phyloP scores from a whole-genome alignment of 1,140 invertebrate species.

The Drosophila leontia region DNA sequence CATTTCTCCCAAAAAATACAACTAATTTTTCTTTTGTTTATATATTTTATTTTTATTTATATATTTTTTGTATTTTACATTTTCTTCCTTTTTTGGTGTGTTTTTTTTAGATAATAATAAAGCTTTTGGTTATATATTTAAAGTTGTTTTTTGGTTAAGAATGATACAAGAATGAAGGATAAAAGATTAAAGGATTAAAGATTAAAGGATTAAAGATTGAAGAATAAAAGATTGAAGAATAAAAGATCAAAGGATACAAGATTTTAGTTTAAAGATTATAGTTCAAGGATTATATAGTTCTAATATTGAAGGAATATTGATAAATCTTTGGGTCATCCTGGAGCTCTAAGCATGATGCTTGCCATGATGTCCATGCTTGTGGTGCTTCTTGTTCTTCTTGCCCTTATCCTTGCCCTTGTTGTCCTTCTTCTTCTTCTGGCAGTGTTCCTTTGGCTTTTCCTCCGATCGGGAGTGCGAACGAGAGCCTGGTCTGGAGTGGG shows the following conservation, averaged over 20 bases:
- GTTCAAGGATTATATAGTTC: background rate
- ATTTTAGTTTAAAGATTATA: no score
- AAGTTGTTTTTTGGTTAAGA: background rate
- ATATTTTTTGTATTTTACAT: background rate
- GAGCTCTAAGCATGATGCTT: conserved; percentile 4
- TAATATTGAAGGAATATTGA: conserved; percentile 9
- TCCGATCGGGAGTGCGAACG: conserved; percentile 9
- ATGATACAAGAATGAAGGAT: no score
- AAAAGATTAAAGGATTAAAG: background rate
- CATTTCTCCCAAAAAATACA: background rate
- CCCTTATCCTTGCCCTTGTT: conserved; percentile 13
- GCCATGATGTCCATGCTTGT: background rate
- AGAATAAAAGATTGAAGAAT: no score
- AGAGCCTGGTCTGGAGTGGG: conserved; percentile 12
- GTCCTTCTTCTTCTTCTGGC: conserved; percentile 3
- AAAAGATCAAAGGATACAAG: no score
- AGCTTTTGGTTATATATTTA: background rate
- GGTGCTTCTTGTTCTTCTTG: conserved; percentile 3
- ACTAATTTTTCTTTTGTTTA: background rate
- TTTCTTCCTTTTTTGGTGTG: conserved; percentile 1
- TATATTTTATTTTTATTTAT: conserved; percentile 4
- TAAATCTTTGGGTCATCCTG: no score
- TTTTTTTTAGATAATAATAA: conserved; percentile 15
- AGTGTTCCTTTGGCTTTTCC: background rate
- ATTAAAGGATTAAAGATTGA: background rate